Conservation (phyloP, 2,888 invertebrate genomes). For the Lydus trimaculatus region DNA sequence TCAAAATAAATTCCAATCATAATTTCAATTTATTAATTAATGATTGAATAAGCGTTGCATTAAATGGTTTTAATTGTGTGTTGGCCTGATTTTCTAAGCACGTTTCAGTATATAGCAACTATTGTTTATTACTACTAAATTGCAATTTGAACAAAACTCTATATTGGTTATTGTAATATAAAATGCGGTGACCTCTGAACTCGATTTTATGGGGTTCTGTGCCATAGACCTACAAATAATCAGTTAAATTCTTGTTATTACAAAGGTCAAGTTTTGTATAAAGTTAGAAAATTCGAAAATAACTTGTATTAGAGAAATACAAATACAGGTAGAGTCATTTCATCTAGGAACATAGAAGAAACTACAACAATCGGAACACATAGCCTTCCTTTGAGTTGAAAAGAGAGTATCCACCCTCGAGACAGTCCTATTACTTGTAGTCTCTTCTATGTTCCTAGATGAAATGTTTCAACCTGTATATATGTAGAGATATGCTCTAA, state of each 20-base stretch:
- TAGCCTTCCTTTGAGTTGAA: no score
- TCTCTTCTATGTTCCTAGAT: no score
- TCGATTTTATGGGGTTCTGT: background rate
- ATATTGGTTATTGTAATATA: background rate
- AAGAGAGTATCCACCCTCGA: no score
- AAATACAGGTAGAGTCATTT: no score
- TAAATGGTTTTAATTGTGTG: background rate
- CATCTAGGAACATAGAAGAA: no score
- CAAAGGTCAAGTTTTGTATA: background rate
- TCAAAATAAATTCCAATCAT: background rate
- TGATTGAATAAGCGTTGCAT: no score
- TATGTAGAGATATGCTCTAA: background rate
- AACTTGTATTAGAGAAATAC: background rate
- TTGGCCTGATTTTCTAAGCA: background rate
- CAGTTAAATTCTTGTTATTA: background rate
- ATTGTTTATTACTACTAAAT: background rate
- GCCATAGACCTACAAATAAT: constrained; percentile 10
- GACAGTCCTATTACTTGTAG: no score
- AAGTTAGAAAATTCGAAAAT: background rate
- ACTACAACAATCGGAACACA: no score
- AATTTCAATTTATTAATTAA: background rate
- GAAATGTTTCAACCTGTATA: no score
- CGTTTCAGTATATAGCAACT: background rate
- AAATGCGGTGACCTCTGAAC: constrained; percentile 1
- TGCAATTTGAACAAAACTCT: background rate